Conservation (phyloP, 2,888 invertebrate species). For the Hemistola chrysoprasaria region DNA sequence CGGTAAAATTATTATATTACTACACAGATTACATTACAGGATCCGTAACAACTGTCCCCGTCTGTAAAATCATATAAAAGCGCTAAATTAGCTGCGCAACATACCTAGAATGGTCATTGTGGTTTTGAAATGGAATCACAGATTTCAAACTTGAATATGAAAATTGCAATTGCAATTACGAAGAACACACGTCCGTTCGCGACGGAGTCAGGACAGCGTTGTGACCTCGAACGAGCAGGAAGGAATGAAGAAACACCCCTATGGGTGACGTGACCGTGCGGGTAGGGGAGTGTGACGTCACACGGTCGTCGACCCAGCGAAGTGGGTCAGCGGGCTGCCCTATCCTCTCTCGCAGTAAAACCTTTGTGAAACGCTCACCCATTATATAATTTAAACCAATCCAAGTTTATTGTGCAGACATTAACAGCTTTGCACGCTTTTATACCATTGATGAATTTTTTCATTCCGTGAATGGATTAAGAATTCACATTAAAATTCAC, state of each 20-base stretch:
- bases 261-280: slow-evolving; percentile 49
- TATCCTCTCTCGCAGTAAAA: slow-evolving; percentile 51
- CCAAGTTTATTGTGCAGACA: slow-evolving; percentile 25
- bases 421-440: slow-evolving; percentile 22
- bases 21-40: slow-evolving; percentile 17
- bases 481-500: no score
- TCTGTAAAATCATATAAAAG: slow-evolving; percentile 2
- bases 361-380: slow-evolving; percentile 41
- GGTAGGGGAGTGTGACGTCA: slow-evolving; percentile 68
- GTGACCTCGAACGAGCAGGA: slow-evolving; percentile 67
- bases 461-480: slow-evolving; percentile 3
- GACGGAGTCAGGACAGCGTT: slow-evolving; percentile 53
- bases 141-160: slow-evolving; percentile 22
- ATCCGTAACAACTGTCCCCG: slow-evolving; percentile 10
- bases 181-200: slow-evolving; percentile 53
- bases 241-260: slow-evolving; percentile 69
- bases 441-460: slow-evolving; percentile 10
- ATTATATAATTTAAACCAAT: slow-evolving; percentile 41
- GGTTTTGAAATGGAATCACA: slow-evolving; percentile 30
- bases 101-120: slow-evolving; percentile 71
- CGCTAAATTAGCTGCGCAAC: slow-evolving; percentile 19
- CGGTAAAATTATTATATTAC: slow-evolving; percentile 19
- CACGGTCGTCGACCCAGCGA: slow-evolving; percentile 71
- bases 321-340: slow-evolving; percentile 72
- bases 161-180: slow-evolving; percentile 22